phyloP scores from a whole-genome alignment of 2,888 invertebrate genomes.

The Drosophila neutralis region DNA sequence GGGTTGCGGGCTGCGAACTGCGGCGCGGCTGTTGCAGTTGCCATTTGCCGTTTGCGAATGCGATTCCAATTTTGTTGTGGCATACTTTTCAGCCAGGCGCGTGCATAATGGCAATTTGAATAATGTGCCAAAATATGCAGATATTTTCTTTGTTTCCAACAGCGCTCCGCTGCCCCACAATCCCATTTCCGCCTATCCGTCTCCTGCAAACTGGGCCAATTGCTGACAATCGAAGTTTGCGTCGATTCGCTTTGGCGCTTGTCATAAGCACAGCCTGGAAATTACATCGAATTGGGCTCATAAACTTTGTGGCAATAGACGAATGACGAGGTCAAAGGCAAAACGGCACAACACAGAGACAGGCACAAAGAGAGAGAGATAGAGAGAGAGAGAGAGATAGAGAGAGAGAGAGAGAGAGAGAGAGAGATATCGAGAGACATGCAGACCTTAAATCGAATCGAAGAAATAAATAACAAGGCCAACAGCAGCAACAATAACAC shows the following conservation, averaged over 20 bases:
- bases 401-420: background rate
- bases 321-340: slow-evolving; percentile 45
- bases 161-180: background rate
- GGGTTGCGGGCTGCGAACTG: slow-evolving; percentile 5
- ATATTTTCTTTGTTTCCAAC: slow-evolving; percentile 68
- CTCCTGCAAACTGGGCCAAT: slow-evolving; percentile 21
- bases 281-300: slow-evolving; percentile 39
- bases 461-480: slow-evolving; percentile 8
- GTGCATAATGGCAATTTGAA: slow-evolving; percentile 80
- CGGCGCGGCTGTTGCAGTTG: slow-evolving; percentile 39
- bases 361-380: slow-evolving; percentile 14
- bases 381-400: background rate
- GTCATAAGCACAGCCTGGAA: slow-evolving; percentile 42
- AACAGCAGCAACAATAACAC: slow-evolving; percentile 13
- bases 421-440: background rate
- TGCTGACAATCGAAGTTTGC: slow-evolving; percentile 48
- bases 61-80: slow-evolving; percentile 57
- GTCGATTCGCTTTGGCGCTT: slow-evolving; percentile 39
- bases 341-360: slow-evolving; percentile 33
- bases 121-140: slow-evolving; percentile 79
- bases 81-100: slow-evolving; percentile 60
- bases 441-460: slow-evolving; percentile 65
- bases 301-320: slow-evolving; percentile 37
- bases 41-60: slow-evolving; percentile 33
- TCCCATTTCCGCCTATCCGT: background rate